Base-by-base conservation (phyloP, 1,140 invertebrate species). In the Drosophila malerkotliana region DNA sequence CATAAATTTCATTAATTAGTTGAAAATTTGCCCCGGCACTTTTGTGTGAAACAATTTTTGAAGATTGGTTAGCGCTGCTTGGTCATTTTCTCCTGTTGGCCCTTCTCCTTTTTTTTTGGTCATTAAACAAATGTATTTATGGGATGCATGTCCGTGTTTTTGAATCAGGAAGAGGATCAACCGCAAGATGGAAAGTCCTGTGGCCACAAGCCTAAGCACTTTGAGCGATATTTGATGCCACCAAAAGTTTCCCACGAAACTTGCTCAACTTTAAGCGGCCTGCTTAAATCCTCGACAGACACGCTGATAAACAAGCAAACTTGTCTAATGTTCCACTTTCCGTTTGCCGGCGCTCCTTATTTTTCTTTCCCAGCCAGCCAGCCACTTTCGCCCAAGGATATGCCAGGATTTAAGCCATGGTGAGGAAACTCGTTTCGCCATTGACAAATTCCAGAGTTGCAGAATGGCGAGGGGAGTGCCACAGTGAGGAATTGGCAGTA, bases 1-100 rank as follows among this genome's bases (percentile, higher is more conserved):
- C 74, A 82, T 83, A 82, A 82, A 82, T 83, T 82, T 83, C 64
- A 75, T 83, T 82, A 82, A 82, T 83, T 83, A 83, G 79, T 78
- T 59, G 57, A 78, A 69, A 66, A 83, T 81, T 79, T 68, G 64
- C 41, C 18, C n/a, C 15, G 26, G 49, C 72, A 34, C 44, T 69
- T 69, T 69, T 57, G 63, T 44, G 56, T 49, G 58, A 53, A 64
- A 57, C 63, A 77, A 74, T 74, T 81, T 77, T 62, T 77, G 73
- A 73, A 82, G 78, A 81, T 77, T 82, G 82, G 67, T 77, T 81
- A 68, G 81, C 63, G 72, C 67, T 48, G 48, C 68, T 57, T 47
- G 72, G 58, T 53, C 71, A 73, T 56, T 73, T 73, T 45, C 49
- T 47, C 15, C 21, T 37, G 56, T 60, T 18, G 61, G 72, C 15